Evolutionary conservation across 2,113 vertebrate species (phyloP).

Genomic region (Paratilapia polleni): DNA sequence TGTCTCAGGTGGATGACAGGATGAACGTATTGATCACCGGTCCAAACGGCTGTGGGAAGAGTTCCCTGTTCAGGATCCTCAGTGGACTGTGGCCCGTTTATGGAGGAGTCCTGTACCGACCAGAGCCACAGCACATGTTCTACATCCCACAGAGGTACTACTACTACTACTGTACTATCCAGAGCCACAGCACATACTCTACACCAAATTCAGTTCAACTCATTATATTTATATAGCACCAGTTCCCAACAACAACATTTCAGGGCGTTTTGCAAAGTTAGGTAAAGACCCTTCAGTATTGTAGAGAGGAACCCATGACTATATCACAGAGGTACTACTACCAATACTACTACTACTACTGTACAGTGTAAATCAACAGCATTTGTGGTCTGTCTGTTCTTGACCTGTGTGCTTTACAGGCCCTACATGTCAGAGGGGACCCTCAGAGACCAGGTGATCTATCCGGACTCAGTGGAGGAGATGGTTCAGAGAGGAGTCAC

Average conservation of each 20-base stretch:
- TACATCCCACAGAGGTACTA: slow-evolving; percentile 96
- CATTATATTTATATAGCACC: background rate
- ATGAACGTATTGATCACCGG: slow-evolving; percentile 98
- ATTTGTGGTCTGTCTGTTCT: slow-evolving; percentile 87
- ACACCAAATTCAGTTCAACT: background rate
- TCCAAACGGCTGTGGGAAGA: slow-evolving; percentile 98
- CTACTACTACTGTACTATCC: background rate
- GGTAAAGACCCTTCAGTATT: background rate
- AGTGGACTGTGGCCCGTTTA: slow-evolving; percentile 98
- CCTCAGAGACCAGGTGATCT: slow-evolving; percentile 96
- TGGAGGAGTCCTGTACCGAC: slow-evolving; percentile 90
- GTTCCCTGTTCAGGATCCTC: slow-evolving; percentile 96
- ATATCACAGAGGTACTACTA: slow-evolving; percentile 89
- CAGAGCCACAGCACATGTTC: slow-evolving; percentile 94
- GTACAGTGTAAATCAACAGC: slow-evolving; percentile 38
- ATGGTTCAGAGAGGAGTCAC: slow-evolving; percentile 87
- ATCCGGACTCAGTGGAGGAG: slow-evolving; percentile 92
- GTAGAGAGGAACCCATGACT: too few species aligned
- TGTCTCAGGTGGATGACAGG: slow-evolving; percentile 89
- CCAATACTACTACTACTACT: slow-evolving; percentile 64
- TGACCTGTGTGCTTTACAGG: slow-evolving; percentile 68
- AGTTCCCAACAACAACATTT: background rate
- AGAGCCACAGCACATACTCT: background rate
- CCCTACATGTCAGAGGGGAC: slow-evolving; percentile 99
- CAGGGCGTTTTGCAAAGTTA: rapidly evolving